phyloP scores from a whole-genome alignment of 2,888 invertebrate species.

The Microplitis manilae region DNA sequence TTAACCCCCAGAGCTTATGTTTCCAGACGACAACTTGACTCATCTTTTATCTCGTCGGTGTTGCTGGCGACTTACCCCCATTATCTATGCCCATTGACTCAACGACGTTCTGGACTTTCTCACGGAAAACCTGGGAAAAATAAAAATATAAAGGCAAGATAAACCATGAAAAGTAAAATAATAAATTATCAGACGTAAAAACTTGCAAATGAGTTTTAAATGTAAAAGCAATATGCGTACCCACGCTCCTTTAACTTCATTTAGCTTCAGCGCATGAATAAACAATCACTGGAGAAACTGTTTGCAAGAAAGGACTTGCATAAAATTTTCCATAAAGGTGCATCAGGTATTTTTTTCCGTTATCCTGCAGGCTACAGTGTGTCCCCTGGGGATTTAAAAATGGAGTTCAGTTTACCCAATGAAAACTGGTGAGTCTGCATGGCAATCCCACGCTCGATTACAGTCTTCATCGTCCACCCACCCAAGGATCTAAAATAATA shows the following conservation, averaged over 20 bases:
- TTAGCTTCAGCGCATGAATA: slow-evolving; percentile 25
- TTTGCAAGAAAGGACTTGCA: slow-evolving; percentile 10
- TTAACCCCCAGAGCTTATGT: neutral
- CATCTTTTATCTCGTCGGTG: slow-evolving; percentile 25
- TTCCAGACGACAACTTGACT: slow-evolving; percentile 21
- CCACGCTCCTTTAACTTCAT: slow-evolving; percentile 18
- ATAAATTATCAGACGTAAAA: slow-evolving; percentile 43
- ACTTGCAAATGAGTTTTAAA: slow-evolving; percentile 18
- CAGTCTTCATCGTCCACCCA: slow-evolving; percentile 28
- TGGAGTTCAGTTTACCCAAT: slow-evolving; percentile 5
- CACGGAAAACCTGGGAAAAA: neutral
- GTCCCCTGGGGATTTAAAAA: slow-evolving; percentile 9
- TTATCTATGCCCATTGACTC: slow-evolving; percentile 31
- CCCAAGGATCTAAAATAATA: slow-evolving; percentile 31
- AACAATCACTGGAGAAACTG: slow-evolving; percentile 14
- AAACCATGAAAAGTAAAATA: slow-evolving; percentile 21
- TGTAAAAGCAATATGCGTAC: slow-evolving; percentile 20
- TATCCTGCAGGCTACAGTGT: neutral
- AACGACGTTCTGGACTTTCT: slow-evolving; percentile 21
- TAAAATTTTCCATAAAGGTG: neutral
- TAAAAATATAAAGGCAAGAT: neutral
- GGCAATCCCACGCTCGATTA: slow-evolving; percentile 39
- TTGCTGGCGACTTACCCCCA: slow-evolving; percentile 22
- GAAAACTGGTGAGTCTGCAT: slow-evolving; percentile 31
- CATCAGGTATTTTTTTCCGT: slow-evolving; percentile 19